phyloP scores from a whole-genome alignment of 1,140 invertebrate species.

The Hydropsyche tenuis region DNA sequence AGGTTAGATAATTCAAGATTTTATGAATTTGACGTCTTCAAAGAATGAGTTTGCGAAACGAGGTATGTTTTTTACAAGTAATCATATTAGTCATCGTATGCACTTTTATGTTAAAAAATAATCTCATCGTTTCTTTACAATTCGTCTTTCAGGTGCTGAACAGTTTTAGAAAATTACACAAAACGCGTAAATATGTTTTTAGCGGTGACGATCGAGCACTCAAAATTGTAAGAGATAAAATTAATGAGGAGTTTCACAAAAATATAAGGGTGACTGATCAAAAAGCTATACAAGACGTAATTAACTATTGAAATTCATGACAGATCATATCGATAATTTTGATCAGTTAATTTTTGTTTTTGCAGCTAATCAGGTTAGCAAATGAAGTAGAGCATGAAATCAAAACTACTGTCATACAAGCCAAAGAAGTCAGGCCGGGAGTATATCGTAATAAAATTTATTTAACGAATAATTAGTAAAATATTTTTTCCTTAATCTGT shows the following conservation, averaged over 20 bases:
- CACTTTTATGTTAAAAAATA: too few species aligned
- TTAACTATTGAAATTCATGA: constrained; percentile 33
- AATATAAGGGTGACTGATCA: constrained; percentile 64
- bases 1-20: too few species aligned
- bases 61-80: background rate
- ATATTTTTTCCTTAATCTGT: background rate
- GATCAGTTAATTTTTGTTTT: constrained; percentile 46
- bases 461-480: background rate
- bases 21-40: too few species aligned
- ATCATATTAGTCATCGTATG: background rate
- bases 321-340: constrained; percentile 25
- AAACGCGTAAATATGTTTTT: constrained; percentile 68
- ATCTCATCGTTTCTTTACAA: background rate
- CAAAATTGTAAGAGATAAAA: constrained; percentile 64
- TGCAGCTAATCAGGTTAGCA: constrained; percentile 68
- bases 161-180: constrained; percentile 71
- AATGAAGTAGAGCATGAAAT: constrained; percentile 70
- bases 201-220: constrained; percentile 67
- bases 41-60: background rate
- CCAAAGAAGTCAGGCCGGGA: constrained; percentile 65
- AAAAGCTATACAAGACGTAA: constrained; percentile 64
- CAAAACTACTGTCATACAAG: constrained; percentile 70
- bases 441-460: constrained; percentile 61
- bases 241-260: constrained; percentile 72
- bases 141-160: constrained; percentile 63